phyloP scores from a whole-genome alignment of 2,113 vertebrate genomes.

The Isichthys henryi region DNA sequence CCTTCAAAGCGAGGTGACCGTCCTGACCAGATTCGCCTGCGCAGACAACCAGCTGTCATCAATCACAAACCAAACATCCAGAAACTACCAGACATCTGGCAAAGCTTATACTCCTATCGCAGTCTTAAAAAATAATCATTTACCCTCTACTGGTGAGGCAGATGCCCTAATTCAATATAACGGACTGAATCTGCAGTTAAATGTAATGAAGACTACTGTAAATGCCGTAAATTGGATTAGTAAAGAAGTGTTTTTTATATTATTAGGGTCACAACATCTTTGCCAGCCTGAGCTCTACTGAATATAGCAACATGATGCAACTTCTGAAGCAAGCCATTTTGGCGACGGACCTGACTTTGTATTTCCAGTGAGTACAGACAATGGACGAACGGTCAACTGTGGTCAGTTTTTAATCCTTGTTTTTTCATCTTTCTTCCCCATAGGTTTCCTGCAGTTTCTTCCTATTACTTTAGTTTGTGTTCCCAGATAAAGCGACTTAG shows the following conservation, averaged over 20 bases:
- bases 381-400: too few relatives aligned
- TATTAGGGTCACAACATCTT: conserved; percentile 71
- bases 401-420: neutral
- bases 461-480: neutral
- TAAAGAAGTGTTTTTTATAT: neutral
- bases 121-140: neutral
- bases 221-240: neutral
- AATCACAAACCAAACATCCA: neutral
- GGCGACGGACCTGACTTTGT: conserved; percentile 67
- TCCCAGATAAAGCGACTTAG: neutral
- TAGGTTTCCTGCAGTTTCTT: neutral
- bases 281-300: conserved; percentile 66
- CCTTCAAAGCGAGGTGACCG: conserved; percentile 66
- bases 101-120: neutral
- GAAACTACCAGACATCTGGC: neutral
- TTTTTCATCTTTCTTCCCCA: neutral
- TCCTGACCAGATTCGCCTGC: neutral
- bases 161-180: neutral
- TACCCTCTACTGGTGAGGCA: neutral
- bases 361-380: conserved; percentile 63
- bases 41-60: neutral
- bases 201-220: neutral
- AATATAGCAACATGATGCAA: conserved; percentile 73
- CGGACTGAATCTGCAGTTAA: neutral
- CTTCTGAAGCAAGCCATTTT: conserved; percentile 69